Conservation (phyloP, 2,113 vertebrate species). For the Oreochromis spilurus region DNA sequence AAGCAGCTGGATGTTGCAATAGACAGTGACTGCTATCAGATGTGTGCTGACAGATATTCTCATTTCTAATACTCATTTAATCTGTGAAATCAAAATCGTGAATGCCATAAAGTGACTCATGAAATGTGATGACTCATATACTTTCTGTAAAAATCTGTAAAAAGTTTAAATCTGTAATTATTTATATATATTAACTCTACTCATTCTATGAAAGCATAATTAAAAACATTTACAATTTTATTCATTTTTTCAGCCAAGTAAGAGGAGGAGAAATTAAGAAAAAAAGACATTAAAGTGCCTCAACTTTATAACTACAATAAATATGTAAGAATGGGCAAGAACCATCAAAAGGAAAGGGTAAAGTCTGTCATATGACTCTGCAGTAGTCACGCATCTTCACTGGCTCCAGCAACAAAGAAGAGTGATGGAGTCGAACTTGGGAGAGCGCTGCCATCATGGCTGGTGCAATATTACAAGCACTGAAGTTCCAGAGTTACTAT, state of each 20-base stretch:
- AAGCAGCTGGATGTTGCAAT: neutral
- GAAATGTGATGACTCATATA: neutral
- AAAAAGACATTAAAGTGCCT: neutral
- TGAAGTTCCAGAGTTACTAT: neutral
- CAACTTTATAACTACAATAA: neutral
- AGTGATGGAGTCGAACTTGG: neutral
- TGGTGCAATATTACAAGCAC: neutral
- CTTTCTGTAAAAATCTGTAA: neutral
- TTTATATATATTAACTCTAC: neutral
- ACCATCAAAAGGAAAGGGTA: neutral
- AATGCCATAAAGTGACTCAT: neutral
- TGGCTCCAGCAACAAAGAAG: neutral
- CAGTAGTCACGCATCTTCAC: neutral
- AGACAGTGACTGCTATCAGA: neutral
- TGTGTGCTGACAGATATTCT: neutral
- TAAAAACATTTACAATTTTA: neutral
- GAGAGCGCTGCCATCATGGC: neutral
- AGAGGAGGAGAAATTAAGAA: neutral
- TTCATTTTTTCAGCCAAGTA: neutral
- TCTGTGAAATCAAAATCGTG: neutral
- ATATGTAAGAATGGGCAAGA: neutral
- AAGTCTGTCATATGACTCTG: neutral
- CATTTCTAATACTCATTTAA: neutral
- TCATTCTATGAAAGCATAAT: neutral
- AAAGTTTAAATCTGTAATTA: neutral